Percentiles rank a stretch among this genome's conserved stretches.
phyloP scores from a whole-genome alignment of 2,888 invertebrate genomes.

The Smittia sp. region DNA sequence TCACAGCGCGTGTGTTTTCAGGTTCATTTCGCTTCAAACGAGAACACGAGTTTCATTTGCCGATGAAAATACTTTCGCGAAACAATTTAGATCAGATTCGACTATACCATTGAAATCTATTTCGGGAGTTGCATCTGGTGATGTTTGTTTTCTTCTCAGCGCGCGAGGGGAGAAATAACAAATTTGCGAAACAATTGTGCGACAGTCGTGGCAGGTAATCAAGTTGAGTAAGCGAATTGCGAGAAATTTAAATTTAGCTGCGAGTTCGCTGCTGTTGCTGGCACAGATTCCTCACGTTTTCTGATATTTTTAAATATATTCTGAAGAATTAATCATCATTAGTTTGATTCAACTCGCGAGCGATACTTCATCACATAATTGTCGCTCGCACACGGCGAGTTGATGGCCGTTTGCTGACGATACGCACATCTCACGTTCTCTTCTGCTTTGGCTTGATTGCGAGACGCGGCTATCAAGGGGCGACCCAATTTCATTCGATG shows the following conservation, averaged over 20 bases:
- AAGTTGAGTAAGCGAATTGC: background rate
- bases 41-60: background rate
- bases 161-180: background rate
- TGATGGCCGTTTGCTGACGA: no score
- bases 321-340: no score
- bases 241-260: no score
- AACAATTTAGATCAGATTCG: background rate
- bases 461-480: background rate
- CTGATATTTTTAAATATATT: no score
- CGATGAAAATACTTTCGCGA: background rate
- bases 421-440: no score
- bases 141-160: background rate
- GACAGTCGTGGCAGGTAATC: background rate
- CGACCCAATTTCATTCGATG: constrained; percentile 7
- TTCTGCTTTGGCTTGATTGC: background rate
- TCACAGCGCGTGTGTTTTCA: background rate
- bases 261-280: background rate
- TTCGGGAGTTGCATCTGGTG: background rate
- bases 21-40: background rate
- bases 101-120: constrained; percentile 1
- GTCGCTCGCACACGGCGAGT: no score
- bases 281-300: background rate
- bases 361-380: no score
- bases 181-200: constrained; percentile 1
- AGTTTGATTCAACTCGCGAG: no score